A percentile compares a stretch with the other conserved stretches of the same genome.
These are phyloP conservation scores for Streptopelia turtur DNA, from an alignment of 2,797 vertebrate species.

Conservation along the genomic window DNA sequence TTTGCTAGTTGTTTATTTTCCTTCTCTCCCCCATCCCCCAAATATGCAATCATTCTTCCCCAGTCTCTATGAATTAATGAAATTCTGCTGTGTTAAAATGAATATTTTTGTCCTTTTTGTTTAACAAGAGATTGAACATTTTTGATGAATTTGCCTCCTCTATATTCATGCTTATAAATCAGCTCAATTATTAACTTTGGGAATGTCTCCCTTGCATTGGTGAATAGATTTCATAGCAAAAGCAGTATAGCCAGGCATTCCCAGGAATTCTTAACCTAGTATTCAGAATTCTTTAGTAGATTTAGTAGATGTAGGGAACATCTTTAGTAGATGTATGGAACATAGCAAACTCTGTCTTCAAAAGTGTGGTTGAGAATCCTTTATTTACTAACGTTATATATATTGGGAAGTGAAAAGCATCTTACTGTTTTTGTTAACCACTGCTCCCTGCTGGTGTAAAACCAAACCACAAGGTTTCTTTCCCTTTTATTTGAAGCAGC, in stretches of 20 bases:
- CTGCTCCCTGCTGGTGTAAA: conserved; percentile 52
- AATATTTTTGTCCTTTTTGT: not conserved
- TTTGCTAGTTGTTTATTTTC: not conserved
- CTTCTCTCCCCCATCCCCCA: not conserved
- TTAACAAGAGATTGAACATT: not conserved
- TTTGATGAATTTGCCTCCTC: not conserved
- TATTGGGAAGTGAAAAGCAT: not conserved
- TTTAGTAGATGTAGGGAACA: not conserved
- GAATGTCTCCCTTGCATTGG: not conserved
- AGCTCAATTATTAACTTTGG: not conserved
- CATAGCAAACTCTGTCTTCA: not conserved
- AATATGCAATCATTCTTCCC: not conserved
- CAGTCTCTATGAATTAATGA: not conserved
- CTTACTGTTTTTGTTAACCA: not conserved
- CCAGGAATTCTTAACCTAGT: not conserved
- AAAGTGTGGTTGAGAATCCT: accelerated
- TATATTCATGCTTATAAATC: not conserved
- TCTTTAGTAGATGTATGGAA: not conserved
- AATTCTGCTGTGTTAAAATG: not conserved
- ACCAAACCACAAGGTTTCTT: not conserved
- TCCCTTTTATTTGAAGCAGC: not conserved
- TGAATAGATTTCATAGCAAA: not conserved
- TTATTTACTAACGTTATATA: not conserved
- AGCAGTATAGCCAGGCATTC: accelerated
- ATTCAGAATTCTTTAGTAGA: not conserved